Conservation (phyloP, 1,140 invertebrate species). For the Dendroctonus ponderosae region DNA sequence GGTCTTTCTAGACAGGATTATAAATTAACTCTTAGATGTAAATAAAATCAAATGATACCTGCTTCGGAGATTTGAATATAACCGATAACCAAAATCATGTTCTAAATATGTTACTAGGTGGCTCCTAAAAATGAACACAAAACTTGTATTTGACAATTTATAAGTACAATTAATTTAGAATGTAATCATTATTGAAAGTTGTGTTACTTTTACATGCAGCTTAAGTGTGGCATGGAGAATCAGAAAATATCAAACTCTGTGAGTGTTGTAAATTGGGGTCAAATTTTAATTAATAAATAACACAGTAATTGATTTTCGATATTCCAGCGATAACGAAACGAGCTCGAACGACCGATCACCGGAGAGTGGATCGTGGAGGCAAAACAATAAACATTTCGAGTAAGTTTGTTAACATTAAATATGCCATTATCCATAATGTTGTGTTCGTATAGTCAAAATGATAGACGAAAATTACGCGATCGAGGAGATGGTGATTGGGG, state of each 20-base stretch:
- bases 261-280: background rate
- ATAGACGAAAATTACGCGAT: constrained; percentile 6
- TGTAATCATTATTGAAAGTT: background rate
- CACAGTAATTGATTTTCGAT: background rate
- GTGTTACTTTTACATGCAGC: constrained; percentile 7
- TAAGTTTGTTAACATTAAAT: constrained; percentile 21
- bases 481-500: constrained; percentile 16
- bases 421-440: background rate
- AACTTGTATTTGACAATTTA: too few species aligned
- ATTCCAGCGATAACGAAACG: constrained; percentile 31
- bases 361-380: constrained; percentile 37
- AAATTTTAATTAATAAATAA: background rate
- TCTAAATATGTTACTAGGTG: too few species aligned
- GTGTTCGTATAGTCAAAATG: constrained; percentile 8
- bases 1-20: too few species aligned
- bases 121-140: too few species aligned
- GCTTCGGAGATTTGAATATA: too few species aligned
- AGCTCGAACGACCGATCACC: constrained; percentile 35
- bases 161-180: background rate
- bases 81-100: too few species aligned
- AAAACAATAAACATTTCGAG: constrained; percentile 41
- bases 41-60: too few species aligned
- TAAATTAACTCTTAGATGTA: too few species aligned
- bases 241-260: constrained; percentile 5
- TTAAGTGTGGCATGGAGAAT: constrained; percentile 13